These are phyloP conservation scores for Dryoscopus gambensis DNA, from an alignment of 2,113 vertebrate genomes.

Conservation along the genomic window DNA sequence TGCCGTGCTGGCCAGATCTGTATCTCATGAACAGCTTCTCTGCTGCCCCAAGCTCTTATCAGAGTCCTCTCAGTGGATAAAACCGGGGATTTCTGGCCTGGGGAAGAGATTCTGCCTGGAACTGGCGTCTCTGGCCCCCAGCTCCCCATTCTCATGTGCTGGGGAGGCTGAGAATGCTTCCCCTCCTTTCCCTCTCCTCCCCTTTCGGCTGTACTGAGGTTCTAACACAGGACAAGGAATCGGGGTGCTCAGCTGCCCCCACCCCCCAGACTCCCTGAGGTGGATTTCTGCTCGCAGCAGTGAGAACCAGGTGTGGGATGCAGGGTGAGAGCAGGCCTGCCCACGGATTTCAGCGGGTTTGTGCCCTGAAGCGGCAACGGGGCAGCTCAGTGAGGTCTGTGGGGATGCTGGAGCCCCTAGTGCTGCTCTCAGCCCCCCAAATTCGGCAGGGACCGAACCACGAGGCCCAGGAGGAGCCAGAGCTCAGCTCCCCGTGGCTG, in stretches of 20 bases:
- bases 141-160: accelerated
- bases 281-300: accelerated
- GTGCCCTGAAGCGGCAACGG: background rate
- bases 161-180: background rate
- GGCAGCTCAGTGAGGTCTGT: background rate
- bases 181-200: background rate
- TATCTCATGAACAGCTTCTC: background rate
- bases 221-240: accelerated
- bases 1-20: background rate
- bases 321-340: background rate
- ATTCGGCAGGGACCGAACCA: accelerated
- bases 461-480: background rate
- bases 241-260: background rate
- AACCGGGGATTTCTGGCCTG: accelerated
- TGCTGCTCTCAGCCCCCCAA: background rate
- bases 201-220: background rate
- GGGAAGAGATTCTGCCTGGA: background rate
- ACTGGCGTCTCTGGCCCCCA: background rate
- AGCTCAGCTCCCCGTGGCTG: background rate
- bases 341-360: accelerated
- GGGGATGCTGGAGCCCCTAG: background rate
- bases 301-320: background rate
- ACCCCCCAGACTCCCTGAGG: background rate
- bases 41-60: background rate
- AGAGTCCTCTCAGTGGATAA: background rate